Conservation (phyloP, 2,113 vertebrate genomes). For the Edolisoma coerulescens region DNA sequence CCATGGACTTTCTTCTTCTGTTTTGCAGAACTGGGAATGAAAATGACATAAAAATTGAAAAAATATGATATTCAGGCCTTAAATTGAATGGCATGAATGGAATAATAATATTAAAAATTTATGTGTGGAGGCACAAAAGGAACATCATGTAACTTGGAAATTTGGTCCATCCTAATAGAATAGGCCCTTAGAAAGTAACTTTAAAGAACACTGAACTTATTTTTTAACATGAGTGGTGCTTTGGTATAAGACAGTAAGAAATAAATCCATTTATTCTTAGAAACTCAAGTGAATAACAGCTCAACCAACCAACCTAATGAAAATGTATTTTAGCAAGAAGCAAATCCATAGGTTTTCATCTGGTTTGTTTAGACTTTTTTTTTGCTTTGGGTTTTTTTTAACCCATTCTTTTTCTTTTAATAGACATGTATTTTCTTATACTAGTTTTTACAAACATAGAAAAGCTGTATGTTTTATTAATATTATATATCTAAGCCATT, state of each 20-base stretch:
- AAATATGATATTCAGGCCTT: background rate
- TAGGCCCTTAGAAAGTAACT: background rate
- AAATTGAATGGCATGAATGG: background rate
- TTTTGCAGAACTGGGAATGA: background rate
- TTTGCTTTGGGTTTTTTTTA: background rate
- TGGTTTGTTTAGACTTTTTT: background rate
- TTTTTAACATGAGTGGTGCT: background rate
- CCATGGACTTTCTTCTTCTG: background rate
- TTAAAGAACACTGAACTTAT: background rate
- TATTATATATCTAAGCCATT: fast-evolving
- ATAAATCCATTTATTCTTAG: background rate
- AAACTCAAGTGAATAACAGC: background rate
- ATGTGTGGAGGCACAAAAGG: background rate
- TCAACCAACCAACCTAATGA: background rate
- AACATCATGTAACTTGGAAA: background rate
- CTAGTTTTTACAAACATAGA: background rate
- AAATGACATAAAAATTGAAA: background rate
- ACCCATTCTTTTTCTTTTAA: background rate
- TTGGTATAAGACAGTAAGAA: background rate
- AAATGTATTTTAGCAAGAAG: background rate
- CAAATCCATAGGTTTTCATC: background rate
- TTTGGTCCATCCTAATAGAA: background rate
- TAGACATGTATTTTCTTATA: background rate
- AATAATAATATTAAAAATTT: background rate
- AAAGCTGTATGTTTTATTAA: background rate